Percentiles rank a stretch among this genome's conserved stretches.
Conservation (phyloP, 2,888 invertebrate genomes). For the Cactoblastis cactorum region DNA sequence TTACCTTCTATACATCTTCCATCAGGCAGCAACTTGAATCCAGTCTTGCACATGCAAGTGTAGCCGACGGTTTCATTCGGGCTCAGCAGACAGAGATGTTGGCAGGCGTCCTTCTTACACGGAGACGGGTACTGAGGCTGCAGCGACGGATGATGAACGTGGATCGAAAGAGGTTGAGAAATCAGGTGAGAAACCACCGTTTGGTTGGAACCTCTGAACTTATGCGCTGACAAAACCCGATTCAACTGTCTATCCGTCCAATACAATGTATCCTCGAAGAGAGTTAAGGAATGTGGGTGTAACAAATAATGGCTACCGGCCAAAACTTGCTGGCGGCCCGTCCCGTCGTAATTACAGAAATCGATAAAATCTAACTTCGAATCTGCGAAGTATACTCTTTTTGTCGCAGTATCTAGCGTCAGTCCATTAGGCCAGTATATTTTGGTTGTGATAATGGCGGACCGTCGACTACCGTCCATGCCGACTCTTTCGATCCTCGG, state of each 20-base stretch:
- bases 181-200: slow-evolving; percentile 96
- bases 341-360: slow-evolving; percentile 97
- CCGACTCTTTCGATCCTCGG: slow-evolving; percentile 97
- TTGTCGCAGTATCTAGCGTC: slow-evolving; percentile 96
- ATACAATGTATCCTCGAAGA: slow-evolving; percentile 97
- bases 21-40: slow-evolving; percentile 83
- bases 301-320: slow-evolving; percentile 94
- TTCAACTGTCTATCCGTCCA: slow-evolving; percentile 98
- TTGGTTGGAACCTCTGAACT: slow-evolving; percentile 94
- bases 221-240: slow-evolving; percentile 92
- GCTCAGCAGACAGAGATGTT: slow-evolving; percentile 95
- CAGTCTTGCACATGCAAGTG: slow-evolving; percentile 95
- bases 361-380: slow-evolving; percentile 98
- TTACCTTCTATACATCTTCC: slow-evolving; percentile 85
- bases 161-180: slow-evolving; percentile 96
- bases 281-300: slow-evolving; percentile 95
- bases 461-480: slow-evolving; percentile 95
- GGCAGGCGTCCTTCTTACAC: slow-evolving; percentile 84
- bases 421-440: slow-evolving; percentile 99
- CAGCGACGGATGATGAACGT: slow-evolving; percentile 95
- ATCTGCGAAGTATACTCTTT: slow-evolving; percentile 97
- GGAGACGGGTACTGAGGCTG: slow-evolving; percentile 91
- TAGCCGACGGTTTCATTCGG: slow-evolving; percentile 85
- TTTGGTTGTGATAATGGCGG: slow-evolving; percentile 92
- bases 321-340: slow-evolving; percentile 91